Base-by-base conservation (phyloP, 2,797 vertebrate genomes). In the Decapterus maruadsi region DNA sequence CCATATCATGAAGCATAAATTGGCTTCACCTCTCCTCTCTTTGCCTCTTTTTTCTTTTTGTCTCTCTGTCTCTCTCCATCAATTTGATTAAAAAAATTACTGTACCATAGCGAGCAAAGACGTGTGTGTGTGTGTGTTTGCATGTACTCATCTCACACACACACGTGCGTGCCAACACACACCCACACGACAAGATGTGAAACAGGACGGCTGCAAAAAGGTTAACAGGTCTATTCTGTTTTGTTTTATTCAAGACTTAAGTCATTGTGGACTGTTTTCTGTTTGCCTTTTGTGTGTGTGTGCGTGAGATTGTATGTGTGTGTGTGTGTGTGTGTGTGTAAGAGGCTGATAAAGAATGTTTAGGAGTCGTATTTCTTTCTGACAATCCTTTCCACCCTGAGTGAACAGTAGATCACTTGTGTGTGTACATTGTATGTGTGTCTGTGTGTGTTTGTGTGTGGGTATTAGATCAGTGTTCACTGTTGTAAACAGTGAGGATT, bases 51-150 rank as follows among this genome's bases (percentile, higher is more conserved):
- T 86, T 83, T 76, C 65, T 79, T 72, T 88, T 88, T 90, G 87
- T 93, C 83, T 90, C 83, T 88, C 81, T 87, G 82, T 87, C 87
- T 91, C 86, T 86, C 84, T 89, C 88, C 86, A 89, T 97, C 97
- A 98, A 98, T 97, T 97, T 97, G 96, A 98, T 97, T 97, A 97
- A 97, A 97, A 94, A 98, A 98, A 97, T 97, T 97, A 97, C 96
- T 97, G 97, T 97, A 97, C 94, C 96, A 96, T 97, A 94, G 95
- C 96, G 95, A 96, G 94, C 88, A 92, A 94, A 95, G 95, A 96
- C 93, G 94, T 93, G 95, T 96, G 96, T 91, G 94, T 93, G 95
- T 96, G 96, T 91, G 94, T 92, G 26, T 26, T 95, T 78, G 72
- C 74, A 93, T 94, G 93, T 93, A 93, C 93, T 94, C 57, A 75